These are phyloP conservation scores for Cosmia trapezina DNA, from an alignment of 2,888 invertebrate species.

Conservation along the genomic window DNA sequence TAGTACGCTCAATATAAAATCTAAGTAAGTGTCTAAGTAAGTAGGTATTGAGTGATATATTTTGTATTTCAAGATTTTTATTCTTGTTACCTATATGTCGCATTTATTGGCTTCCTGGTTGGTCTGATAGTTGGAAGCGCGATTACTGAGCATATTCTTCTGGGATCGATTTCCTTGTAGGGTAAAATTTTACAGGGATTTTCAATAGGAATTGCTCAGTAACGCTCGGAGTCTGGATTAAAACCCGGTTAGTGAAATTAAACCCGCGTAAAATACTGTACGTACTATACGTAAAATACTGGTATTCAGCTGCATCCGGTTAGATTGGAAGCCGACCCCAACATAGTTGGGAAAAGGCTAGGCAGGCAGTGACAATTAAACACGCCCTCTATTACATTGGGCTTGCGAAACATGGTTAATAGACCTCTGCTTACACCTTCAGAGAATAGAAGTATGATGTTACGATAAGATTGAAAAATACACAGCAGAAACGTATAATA, in stretches of 20 bases:
- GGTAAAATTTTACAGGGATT: neutral
- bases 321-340: too few relatives aligned
- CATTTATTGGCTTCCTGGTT: neutral
- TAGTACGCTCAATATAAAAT: conserved; percentile 6
- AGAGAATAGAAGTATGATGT: neutral
- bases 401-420: neutral
- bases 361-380: neutral
- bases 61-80: conserved; percentile 4
- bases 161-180: neutral
- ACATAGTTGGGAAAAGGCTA: too few relatives aligned
- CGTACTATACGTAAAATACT: too few relatives aligned
- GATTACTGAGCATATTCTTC: neutral
- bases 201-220: neutral
- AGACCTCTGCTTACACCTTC: neutral
- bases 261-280: too few relatives aligned
- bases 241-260: too few relatives aligned
- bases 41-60: conserved; percentile 20
- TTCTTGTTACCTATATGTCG: too few relatives aligned
- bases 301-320: too few relatives aligned
- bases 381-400: neutral
- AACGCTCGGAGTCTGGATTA: neutral
- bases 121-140: neutral
- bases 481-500: conserved; percentile 17
- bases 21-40: too few relatives aligned
- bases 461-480: neutral